Percentiles rank a stretch among this genome's conserved stretches.
Conservation (phyloP, 2,888 invertebrate genomes). For the Heliconius cydno region DNA sequence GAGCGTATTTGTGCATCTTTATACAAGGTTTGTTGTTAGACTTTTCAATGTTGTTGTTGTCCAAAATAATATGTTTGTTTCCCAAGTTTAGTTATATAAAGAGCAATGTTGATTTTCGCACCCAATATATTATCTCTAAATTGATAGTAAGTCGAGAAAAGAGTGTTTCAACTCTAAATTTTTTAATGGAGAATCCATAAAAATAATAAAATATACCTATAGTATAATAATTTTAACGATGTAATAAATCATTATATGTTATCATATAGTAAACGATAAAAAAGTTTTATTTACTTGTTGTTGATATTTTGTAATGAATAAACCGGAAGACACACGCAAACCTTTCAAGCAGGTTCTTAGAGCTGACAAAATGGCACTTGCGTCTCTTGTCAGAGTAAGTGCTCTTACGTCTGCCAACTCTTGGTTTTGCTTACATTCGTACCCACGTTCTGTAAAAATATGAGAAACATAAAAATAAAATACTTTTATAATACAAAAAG, state of each 20-base stretch:
- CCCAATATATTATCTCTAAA: too few species aligned
- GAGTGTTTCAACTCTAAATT: too few species aligned
- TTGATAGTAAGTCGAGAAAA: too few species aligned
- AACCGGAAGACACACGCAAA: slow-evolving; percentile 36
- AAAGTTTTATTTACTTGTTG: slow-evolving; percentile 12
- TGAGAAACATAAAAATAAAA: slow-evolving; percentile 2
- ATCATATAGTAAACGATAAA: neutral
- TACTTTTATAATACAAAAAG: neutral
- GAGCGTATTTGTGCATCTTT: too few species aligned
- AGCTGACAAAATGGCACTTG: slow-evolving; percentile 61
- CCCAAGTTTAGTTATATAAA: too few species aligned
- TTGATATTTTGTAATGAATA: slow-evolving; percentile 32
- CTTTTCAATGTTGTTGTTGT: too few species aligned
- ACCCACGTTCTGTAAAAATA: slow-evolving; percentile 26
- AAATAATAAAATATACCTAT: neutral
- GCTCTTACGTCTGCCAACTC: slow-evolving; percentile 45
- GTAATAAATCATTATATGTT: neutral
- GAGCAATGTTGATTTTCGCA: too few species aligned
- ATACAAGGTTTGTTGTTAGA: neutral
- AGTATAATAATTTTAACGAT: neutral
- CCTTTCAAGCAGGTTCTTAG: slow-evolving; percentile 47
- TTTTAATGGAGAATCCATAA: neutral
- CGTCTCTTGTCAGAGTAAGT: slow-evolving; percentile 57
- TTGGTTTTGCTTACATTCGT: slow-evolving; percentile 38
- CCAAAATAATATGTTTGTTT: too few species aligned